phyloP scores from a whole-genome alignment of 2,113 vertebrate genomes.

The Ptilorrhoa leucosticta region DNA sequence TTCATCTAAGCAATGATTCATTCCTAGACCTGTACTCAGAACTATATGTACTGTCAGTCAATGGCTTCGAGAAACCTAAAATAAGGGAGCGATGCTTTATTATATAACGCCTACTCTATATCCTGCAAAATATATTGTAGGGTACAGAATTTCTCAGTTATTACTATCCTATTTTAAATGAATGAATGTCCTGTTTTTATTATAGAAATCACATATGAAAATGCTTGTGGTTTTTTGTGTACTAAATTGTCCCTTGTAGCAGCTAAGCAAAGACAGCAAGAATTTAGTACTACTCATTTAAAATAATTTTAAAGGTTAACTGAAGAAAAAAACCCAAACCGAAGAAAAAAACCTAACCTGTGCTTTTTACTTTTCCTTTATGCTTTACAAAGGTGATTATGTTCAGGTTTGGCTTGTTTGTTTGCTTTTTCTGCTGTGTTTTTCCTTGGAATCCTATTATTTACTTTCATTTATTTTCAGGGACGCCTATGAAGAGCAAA shows the following conservation, averaged over 20 bases:
- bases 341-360: background rate
- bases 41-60: constrained; percentile 11
- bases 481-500: background rate
- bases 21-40: constrained; percentile 10
- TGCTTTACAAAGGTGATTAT: background rate
- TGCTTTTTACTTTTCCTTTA: background rate
- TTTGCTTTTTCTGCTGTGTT: background rate
- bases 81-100: background rate
- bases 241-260: background rate
- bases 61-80: constrained; percentile 3
- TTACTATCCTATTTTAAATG: background rate
- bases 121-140: background rate
- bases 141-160: background rate
- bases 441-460: background rate
- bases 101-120: background rate
- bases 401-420: background rate
- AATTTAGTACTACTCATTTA: background rate
- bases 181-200: background rate
- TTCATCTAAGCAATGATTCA: background rate
- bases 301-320: background rate
- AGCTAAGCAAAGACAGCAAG: background rate
- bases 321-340: background rate
- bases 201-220: background rate
- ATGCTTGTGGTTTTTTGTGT: background rate
- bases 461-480: background rate